Conservation (phyloP, 2,797 vertebrate genomes). For the Pipistrellus pygmaeus region DNA sequence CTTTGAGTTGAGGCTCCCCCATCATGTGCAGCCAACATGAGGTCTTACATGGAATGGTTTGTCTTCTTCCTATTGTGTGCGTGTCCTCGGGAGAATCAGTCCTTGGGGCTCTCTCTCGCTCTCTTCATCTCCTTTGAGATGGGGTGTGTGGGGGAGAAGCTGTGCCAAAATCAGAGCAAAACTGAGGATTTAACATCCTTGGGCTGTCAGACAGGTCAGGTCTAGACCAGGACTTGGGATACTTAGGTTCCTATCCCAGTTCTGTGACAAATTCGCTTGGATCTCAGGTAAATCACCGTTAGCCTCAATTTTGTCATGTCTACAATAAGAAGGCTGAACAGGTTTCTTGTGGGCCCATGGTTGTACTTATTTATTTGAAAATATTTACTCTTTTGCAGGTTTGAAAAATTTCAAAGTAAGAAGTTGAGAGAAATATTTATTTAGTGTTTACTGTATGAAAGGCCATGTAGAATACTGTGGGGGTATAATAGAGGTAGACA, state of each 20-base stretch:
- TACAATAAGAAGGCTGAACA: not conserved
- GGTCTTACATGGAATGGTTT: not conserved
- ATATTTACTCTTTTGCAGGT: not conserved
- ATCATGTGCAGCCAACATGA: not conserved
- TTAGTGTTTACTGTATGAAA: slow-evolving; percentile 32
- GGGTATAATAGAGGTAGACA: not conserved
- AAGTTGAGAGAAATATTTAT: not conserved
- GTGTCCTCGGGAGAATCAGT: not conserved
- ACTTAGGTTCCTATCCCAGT: not conserved
- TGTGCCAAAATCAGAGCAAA: not conserved
- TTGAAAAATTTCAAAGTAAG: slow-evolving; percentile 38
- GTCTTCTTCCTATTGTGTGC: not conserved
- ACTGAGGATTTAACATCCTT: not conserved
- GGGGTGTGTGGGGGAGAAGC: not conserved
- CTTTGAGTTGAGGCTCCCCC: not conserved
- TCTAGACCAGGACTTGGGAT: not conserved
- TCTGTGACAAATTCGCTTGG: slow-evolving; percentile 23
- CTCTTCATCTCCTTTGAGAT: not conserved
- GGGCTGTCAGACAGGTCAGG: not conserved
- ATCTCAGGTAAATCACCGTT: slow-evolving; percentile 36
- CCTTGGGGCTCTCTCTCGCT: not conserved
- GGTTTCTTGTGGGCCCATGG: not conserved
- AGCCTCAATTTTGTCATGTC: slow-evolving; percentile 4
- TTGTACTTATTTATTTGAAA: slow-evolving; percentile 28
- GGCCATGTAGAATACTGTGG: not conserved